A percentile compares a stretch with the other conserved stretches of the same genome.
Conservation (phyloP, 2,113 vertebrate species). For the Oplegnathus fasciatus region DNA sequence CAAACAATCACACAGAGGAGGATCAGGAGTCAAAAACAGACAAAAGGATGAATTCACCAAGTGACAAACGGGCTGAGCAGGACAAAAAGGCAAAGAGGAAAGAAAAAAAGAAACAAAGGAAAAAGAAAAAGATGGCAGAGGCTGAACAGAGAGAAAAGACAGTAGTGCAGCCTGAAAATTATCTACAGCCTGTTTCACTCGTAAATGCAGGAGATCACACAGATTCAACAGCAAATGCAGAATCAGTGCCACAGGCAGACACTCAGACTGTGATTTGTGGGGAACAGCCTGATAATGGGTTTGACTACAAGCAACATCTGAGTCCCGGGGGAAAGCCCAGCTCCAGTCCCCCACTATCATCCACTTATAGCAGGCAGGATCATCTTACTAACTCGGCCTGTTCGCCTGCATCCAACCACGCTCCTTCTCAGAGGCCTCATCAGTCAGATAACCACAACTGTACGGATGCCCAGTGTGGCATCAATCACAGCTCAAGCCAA, state of each 20-base stretch:
- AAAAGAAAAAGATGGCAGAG: conserved; percentile 57
- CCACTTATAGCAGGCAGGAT: conserved; percentile 61
- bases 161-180: conserved; percentile 24
- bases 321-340: conserved; percentile 59
- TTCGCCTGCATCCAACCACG: conserved; percentile 62
- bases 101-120: conserved; percentile 68
- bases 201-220: conserved; percentile 21
- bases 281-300: conserved; percentile 57
- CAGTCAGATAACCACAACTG: conserved; percentile 65
- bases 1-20: conserved; percentile 1
- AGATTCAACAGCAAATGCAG: conserved; percentile 22
- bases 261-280: conserved; percentile 41
- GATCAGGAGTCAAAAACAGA: conserved; percentile 35
- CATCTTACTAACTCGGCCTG: conserved; percentile 72
- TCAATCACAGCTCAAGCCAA: conserved; percentile 49
- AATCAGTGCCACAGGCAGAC: conserved; percentile 39
- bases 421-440: conserved; percentile 43
- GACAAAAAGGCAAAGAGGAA: conserved; percentile 61
- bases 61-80: conserved; percentile 18
- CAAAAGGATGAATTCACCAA: conserved; percentile 9
- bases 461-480: conserved; percentile 46
- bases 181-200: conserved; percentile 22
- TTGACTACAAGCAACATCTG: conserved; percentile 75
- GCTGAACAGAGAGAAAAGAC: conserved; percentile 9
- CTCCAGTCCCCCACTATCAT: conserved; percentile 59